Base-by-base conservation (phyloP, 2,888 invertebrate species). In the Synanthedon vespiformis region DNA sequence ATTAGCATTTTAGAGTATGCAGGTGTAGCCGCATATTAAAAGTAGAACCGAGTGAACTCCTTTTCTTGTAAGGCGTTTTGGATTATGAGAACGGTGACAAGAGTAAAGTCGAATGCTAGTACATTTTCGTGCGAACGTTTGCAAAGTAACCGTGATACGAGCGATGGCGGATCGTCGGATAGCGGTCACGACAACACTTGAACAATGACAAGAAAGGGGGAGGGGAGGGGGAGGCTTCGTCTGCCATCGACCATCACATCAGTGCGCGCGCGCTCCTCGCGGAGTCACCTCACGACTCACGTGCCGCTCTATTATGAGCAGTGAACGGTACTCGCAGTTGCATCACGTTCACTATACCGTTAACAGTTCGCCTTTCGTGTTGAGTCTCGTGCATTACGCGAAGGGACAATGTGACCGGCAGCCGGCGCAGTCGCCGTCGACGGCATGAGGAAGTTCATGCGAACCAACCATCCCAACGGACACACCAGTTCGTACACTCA, bases 401-500 rank as follows among this genome's bases (percentile, higher is more conserved):
- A 11, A 44, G n/a, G 12, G n/a, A n/a, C 44, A 44, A 14, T 44
- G 34, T 34, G 34, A 53, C 16, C 55, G 57, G 51, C 57, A 55
- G 60, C 55, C 50, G 57, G 58, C 53, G 57, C 55, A 52, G 50
- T 50, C 53, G 51, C 51, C 22, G 54, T 53, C 51, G 61, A 51
- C 50, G 54, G 54, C 61, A 79, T 79, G 79, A 77, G 62, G 75
- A 80, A 79, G 74, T 79, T 79, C 68, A 73, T 79, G 70, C 75
- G 77, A 59, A 71, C 78, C 64, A 73, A 75, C 44, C 34, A 60
- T 54, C 56, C 58, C 58, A 69, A 70, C 56, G 72, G 70, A 55
- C 64, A 67, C 55, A 62, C 68, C 54, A 69, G 74, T 74, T 47
- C 66, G 74, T 66, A 55, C 68, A 13, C 40, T 13, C 3, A 27